These are phyloP conservation scores for Petromus typicus DNA, from an alignment of 2,113 vertebrate genomes.

Conservation along the genomic window DNA sequence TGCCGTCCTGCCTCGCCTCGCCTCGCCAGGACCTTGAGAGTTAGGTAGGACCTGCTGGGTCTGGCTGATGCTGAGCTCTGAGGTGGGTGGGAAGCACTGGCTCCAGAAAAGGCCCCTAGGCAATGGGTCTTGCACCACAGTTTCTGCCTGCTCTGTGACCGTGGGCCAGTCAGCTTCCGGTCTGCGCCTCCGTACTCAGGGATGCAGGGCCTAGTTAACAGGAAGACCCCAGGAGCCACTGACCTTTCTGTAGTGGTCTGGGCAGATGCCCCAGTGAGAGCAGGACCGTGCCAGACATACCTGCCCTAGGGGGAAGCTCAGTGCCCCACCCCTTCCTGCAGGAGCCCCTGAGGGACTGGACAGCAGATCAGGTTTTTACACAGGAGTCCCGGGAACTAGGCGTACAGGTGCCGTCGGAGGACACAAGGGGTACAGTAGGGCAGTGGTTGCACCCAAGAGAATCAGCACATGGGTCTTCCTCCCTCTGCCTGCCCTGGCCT, in stretches of 20 bases:
- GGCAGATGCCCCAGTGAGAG: not conserved
- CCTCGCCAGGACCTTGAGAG: rapidly evolving
- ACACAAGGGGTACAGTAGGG: not conserved
- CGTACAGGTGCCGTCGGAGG: not conserved
- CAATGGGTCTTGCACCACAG: not conserved
- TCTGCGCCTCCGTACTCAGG: not conserved
- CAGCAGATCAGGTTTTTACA: not conserved
- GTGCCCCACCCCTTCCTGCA: not conserved
- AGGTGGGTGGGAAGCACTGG: not conserved
- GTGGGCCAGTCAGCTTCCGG: not conserved
- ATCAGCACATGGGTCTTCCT: not conserved
- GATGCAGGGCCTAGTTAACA: not conserved
- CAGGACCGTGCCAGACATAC: not conserved
- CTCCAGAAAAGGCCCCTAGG: not conserved
- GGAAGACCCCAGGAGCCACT: not conserved
- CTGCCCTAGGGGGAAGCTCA: not conserved
- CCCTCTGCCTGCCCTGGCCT: not conserved
- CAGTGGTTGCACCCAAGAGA: not conserved
- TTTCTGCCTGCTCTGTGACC: not conserved
- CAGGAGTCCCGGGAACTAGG: not conserved
- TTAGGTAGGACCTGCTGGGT: not conserved
- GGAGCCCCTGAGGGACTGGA: not conserved
- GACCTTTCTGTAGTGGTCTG: not conserved
- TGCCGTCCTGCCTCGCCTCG: not conserved
- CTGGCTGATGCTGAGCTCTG: not conserved